These are phyloP conservation scores for Sclerurus mexicanus DNA, from an alignment of 2,113 vertebrate species.

Conservation along the genomic window DNA sequence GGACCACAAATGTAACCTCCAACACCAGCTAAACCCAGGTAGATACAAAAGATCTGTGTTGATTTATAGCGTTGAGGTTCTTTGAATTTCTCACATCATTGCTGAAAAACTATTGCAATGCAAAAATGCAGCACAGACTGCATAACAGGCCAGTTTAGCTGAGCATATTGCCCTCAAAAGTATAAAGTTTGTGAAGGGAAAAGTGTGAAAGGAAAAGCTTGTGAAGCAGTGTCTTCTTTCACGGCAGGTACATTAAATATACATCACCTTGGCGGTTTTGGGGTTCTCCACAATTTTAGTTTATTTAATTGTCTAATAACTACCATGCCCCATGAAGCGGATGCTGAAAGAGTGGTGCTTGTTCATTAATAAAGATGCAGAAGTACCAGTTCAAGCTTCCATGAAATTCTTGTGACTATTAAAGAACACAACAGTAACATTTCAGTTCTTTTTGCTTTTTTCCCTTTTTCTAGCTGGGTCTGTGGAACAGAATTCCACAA, in stretches of 20 bases:
- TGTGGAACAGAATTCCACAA: background rate
- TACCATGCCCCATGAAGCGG: background rate
- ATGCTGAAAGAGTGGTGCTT: background rate
- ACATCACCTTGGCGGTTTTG: background rate
- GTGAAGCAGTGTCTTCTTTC: background rate
- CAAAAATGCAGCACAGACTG: background rate
- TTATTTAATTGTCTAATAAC: background rate
- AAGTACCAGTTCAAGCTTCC: background rate
- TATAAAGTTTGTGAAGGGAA: background rate
- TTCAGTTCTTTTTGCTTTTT: background rate
- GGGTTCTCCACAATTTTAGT: background rate
- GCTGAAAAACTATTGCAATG: background rate
- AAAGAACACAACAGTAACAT: background rate
- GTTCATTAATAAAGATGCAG: background rate
- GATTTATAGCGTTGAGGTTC: background rate
- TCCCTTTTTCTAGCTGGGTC: background rate
- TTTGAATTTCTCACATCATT: background rate
- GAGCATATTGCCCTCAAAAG: background rate
- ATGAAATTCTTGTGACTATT: background rate
- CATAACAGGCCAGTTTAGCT: background rate
- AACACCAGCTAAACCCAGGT: background rate
- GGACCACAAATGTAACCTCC: background rate
- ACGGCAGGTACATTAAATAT: background rate
- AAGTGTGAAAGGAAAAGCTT: background rate
- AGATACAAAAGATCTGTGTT: background rate